Evolutionary conservation across 2,797 vertebrate species (phyloP).

Genomic region (Sebastes variabilis): DNA sequence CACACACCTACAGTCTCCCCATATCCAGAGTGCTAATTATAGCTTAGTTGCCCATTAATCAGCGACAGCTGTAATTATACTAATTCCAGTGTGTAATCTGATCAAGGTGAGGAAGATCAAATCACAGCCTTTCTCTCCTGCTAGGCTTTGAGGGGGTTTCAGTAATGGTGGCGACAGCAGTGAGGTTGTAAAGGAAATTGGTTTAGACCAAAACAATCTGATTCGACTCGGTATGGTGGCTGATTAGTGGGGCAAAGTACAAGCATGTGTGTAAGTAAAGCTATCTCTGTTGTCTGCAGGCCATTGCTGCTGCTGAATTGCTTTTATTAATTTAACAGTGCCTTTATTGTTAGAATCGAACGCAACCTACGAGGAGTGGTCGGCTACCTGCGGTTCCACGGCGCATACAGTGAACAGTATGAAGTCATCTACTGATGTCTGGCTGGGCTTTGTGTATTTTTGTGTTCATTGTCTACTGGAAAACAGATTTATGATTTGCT

Average conservation of each 20-base stretch:
- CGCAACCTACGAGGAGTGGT: background rate
- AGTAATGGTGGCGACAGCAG: conserved; percentile 14
- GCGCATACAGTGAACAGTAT: rapidly evolving
- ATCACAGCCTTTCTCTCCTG: conserved; percentile 49
- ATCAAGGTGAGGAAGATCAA: conserved; percentile 70
- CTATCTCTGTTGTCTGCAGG: background rate
- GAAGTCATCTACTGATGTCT: background rate
- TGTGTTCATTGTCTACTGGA: background rate
- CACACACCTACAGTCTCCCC: conserved; percentile 4
- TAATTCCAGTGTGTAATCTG: conserved; percentile 79
- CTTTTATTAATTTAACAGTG: conserved; percentile 23
- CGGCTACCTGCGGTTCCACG: background rate
- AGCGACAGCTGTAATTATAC: conserved; percentile 79
- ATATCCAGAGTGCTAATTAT: conserved; percentile 67
- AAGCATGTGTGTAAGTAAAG: conserved; percentile 22
- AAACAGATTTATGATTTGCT: background rate
- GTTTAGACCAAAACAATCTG: conserved; percentile 63
- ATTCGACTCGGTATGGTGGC: conserved; percentile 44
- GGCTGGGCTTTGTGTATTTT: background rate
- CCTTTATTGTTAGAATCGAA: background rate
- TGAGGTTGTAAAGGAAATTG: conserved; percentile 43
- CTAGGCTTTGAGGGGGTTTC: conserved; percentile 20
- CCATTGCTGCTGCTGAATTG: background rate
- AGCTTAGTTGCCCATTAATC: conserved; percentile 76
- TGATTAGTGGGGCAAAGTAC: conserved; percentile 27